Evolutionary conservation across 37 sponge, comb jelly and placozoan species (phyloP).

Genomic region (Aphrocallistes beatrix): DNA sequence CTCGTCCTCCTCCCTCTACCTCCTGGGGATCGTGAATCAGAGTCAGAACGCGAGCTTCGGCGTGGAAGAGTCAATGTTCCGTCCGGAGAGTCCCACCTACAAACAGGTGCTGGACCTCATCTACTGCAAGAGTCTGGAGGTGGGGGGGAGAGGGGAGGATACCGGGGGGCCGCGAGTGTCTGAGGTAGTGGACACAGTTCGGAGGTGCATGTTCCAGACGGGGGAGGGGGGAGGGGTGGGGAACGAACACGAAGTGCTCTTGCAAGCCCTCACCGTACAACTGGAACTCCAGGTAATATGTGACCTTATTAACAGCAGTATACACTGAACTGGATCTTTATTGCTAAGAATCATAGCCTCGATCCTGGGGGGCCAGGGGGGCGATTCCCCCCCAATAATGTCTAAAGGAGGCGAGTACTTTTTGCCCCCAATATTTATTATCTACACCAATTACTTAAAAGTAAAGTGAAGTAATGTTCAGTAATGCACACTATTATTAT

Average conservation of each 20-base stretch:
- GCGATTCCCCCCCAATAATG: too few species aligned
- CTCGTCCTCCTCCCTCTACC: neutral
- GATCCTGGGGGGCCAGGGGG: too few species aligned
- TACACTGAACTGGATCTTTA: too few species aligned
- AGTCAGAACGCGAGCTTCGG: constrained; percentile 8
- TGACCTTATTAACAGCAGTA: too few species aligned
- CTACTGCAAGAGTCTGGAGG: neutral
- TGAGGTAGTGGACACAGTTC: neutral
- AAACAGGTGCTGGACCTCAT: neutral
- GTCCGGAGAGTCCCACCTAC: neutral
- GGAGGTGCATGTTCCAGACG: neutral
- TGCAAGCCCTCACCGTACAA: neutral
- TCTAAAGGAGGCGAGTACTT: too few species aligned
- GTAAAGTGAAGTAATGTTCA: too few species aligned
- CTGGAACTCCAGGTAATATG: neutral
- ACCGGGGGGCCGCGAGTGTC: neutral
- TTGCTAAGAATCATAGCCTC: too few species aligned
- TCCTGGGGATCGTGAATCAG: neutral
- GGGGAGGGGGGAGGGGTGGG: constrained; percentile 9
- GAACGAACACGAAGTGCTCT: neutral
- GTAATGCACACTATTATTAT: too few species aligned
- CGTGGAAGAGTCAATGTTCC: neutral
- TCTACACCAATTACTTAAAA: too few species aligned
- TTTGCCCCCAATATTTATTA: too few species aligned
- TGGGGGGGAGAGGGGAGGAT: neutral